Evolutionary conservation across 2,113 vertebrate species (phyloP).

Genomic region (Cyanoderma ruficeps): DNA sequence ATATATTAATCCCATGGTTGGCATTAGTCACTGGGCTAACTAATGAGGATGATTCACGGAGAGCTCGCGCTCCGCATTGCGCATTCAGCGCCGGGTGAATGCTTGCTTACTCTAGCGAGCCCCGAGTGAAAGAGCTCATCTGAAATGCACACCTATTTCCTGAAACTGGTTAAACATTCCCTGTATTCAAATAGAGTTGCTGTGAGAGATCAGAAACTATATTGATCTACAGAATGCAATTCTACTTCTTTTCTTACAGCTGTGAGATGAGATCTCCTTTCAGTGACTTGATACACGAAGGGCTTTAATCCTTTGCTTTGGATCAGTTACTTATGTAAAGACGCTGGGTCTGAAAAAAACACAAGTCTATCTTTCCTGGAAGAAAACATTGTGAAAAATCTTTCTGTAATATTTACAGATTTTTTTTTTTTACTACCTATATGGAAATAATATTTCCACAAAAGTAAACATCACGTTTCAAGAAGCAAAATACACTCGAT

Average conservation of each 20-base stretch:
- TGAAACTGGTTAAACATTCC: not conserved
- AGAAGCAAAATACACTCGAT: not conserved
- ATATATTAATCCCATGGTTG: constrained; percentile 28
- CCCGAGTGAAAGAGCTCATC: not conserved
- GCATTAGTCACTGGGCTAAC: constrained; percentile 16
- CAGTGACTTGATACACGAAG: not conserved
- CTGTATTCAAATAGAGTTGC: not conserved
- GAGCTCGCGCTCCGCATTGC: not conserved
- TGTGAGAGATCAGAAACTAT: not conserved
- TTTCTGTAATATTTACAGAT: not conserved
- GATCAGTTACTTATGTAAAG: not conserved
- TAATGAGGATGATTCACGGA: constrained; percentile 31
- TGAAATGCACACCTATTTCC: constrained; percentile 37
- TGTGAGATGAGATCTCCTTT: not conserved
- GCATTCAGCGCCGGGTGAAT: not conserved
- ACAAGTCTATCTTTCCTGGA: not conserved
- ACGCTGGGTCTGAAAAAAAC: not conserved
- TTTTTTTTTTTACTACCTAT: not conserved
- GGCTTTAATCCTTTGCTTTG: not conserved
- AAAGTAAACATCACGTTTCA: not conserved
- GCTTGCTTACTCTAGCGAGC: not conserved
- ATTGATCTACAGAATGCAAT: not conserved
- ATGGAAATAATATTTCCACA: not conserved
- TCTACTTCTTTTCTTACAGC: not conserved
- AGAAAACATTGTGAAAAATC: not conserved